Base-by-base conservation (phyloP, 2,797 vertebrate species). In the Gymnoscopelus microlampas region DNA sequence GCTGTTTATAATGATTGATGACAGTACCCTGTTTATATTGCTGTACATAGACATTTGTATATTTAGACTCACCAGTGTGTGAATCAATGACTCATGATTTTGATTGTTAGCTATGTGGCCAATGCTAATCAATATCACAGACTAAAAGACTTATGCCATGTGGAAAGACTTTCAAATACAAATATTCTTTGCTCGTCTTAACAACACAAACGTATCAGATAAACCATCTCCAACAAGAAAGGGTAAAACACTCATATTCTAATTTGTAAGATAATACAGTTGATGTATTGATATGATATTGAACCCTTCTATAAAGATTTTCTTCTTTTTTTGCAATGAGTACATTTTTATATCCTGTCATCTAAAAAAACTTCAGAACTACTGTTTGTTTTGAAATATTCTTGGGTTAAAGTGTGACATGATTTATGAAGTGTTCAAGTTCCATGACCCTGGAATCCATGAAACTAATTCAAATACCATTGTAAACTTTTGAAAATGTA, bases 11-110 rank as follows among this genome's bases (percentile, higher is more conserved):
- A 68, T 56, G 26, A 66, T 58, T 23, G 35, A 76, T 10, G 15
- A 39, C 23, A 23, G 63, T 62, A 67, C 65, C 53, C 66, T 70
- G 71, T 85, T 89, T 82, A 57, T 86, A 80, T 71, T 71, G 55
- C 80, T 83, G 83, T 87, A 87, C 68, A 71, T 87, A 86, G 68
- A 84, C 77, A 79, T 89, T 89, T 89, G 74, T 85, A 87, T 79
- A 65, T 79, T 66, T 70, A 75, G 80, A 81, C 66, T 76, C 66
- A 75, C 76, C 50, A 39, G 49, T 58, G 55, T 65, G 35, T 62
- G 39, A 79, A 72, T 49, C 69, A 67, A 63, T 44, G 48, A 67
- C 61, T 70, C 59, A 53, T 32, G 60, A 50, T 73, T 71, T 77
- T 71, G 66, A 78, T 77, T 58, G 56, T 67, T 63, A 66, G 76